These are phyloP conservation scores for Austrofundulus limnaeus DNA, from an alignment of 2,113 vertebrate genomes.

Conservation along the genomic window DNA sequence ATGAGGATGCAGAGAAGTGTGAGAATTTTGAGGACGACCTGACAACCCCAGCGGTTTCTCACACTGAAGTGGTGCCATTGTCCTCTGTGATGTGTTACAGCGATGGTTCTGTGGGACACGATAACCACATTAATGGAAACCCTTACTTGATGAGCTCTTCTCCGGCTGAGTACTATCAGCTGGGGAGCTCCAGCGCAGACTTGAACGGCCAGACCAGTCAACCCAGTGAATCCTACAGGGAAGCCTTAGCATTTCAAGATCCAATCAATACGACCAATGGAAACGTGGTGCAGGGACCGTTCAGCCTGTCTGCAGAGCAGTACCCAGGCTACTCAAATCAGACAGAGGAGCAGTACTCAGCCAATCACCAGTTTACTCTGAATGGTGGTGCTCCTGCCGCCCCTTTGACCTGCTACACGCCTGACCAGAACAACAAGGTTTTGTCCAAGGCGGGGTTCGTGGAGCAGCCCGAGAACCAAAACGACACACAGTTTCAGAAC, in stretches of 20 bases:
- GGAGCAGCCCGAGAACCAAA: slow-evolving; percentile 83
- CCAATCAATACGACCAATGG: slow-evolving; percentile 82
- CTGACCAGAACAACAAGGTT: slow-evolving; percentile 82
- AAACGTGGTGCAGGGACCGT: slow-evolving; percentile 84
- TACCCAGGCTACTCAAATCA: slow-evolving; percentile 79
- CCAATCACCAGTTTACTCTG: slow-evolving; percentile 81
- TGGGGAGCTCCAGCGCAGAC: slow-evolving; percentile 83
- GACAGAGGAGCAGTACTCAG: slow-evolving; percentile 73
- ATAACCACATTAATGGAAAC: slow-evolving; percentile 87
- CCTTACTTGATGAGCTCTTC: slow-evolving; percentile 87
- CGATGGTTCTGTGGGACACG: slow-evolving; percentile 82
- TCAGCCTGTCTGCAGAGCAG: slow-evolving; percentile 85
- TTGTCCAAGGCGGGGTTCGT: slow-evolving; percentile 81
- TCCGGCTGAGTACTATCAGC: slow-evolving; percentile 91
- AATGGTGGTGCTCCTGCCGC: slow-evolving; percentile 68
- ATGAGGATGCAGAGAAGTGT: slow-evolving; percentile 86
- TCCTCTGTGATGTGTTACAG: slow-evolving; percentile 91
- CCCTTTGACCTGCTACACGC: slow-evolving; percentile 83
- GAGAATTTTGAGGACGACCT: slow-evolving; percentile 83
- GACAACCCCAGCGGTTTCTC: slow-evolving; percentile 62
- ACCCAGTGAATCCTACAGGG: slow-evolving; percentile 77
- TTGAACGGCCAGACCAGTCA: slow-evolving; percentile 75
- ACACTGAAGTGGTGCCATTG: slow-evolving; percentile 83
- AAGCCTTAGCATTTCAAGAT: slow-evolving; percentile 82
- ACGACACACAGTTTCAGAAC: slow-evolving; percentile 88